A percentile compares a stretch with the other conserved stretches of the same genome.
These are phyloP conservation scores for Gnathonemus echidnorhynchus DNA, from an alignment of 2,113 vertebrate genomes.

Conservation along the genomic window DNA sequence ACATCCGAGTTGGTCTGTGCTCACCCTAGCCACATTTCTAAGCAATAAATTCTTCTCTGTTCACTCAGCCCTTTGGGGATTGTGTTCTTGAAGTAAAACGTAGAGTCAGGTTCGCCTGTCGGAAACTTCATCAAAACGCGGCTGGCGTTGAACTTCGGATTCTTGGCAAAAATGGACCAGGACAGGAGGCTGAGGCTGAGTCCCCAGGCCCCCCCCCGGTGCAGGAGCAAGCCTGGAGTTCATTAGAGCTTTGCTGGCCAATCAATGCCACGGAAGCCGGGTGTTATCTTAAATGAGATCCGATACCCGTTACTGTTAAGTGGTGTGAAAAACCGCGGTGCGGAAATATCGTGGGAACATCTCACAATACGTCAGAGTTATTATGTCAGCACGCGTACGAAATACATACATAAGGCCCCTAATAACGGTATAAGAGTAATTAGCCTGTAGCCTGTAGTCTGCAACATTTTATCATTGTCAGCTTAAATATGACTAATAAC, in stretches of 20 bases:
- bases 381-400: neutral
- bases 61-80: neutral
- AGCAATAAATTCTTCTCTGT: neutral
- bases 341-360: neutral
- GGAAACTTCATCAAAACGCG: neutral
- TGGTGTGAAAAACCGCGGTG: neutral
- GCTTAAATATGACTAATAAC: neutral
- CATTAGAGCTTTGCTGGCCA: constrained; percentile 54
- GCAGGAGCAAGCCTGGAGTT: constrained; percentile 40
- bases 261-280: constrained; percentile 53
- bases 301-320: constrained; percentile 42
- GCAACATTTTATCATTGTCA: neutral
- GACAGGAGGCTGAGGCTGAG: constrained; percentile 30
- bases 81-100: neutral
- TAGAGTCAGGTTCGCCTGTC: neutral
- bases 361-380: neutral
- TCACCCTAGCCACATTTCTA: neutral
- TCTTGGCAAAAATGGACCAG: constrained; percentile 1
- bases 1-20: neutral
- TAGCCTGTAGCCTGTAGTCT: neutral
- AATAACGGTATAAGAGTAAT: neutral
- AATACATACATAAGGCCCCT: neutral
- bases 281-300: constrained; percentile 55
- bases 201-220: constrained; percentile 23
- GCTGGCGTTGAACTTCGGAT: neutral